phyloP scores from a whole-genome alignment of 2,797 vertebrate genomes.

The Propithecus deckenii region DNA sequence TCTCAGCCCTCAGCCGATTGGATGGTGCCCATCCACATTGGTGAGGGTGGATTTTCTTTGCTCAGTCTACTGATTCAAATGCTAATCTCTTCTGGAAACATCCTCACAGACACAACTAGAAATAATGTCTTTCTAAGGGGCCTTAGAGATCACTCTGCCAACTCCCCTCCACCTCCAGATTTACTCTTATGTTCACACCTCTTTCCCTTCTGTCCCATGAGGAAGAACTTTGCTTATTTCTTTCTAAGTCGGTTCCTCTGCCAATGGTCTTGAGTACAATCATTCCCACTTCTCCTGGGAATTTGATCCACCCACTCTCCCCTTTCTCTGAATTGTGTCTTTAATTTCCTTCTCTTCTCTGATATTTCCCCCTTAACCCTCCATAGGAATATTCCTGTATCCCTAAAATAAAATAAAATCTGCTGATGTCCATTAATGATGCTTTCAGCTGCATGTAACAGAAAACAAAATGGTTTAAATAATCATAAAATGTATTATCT shows the following conservation, averaged over 20 bases:
- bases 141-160: not conserved
- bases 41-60: not conserved
- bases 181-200: not conserved
- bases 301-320: not conserved
- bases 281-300: not conserved
- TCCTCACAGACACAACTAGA: not conserved
- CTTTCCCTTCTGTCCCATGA: not conserved
- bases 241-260: not conserved
- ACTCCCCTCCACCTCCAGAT: not conserved
- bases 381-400: not conserved
- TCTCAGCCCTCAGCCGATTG: not conserved
- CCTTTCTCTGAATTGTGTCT: not conserved
- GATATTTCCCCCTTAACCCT: not conserved
- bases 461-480: not conserved
- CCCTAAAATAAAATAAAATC: constrained; percentile 6
- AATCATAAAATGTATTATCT: not conserved
- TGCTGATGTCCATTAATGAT: not conserved
- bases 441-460: not conserved
- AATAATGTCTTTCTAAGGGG: not conserved
- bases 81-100: not conserved
- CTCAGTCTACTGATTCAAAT: not conserved
- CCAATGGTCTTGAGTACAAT: not conserved
- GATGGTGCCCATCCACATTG: not conserved
- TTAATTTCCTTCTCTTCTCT: constrained; percentile 29
- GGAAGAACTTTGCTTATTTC: not conserved